A percentile compares a stretch with the other conserved stretches of the same genome.
phyloP scores from a whole-genome alignment of 2,888 invertebrate species.

The Sinopyrophorus schimmeli region DNA sequence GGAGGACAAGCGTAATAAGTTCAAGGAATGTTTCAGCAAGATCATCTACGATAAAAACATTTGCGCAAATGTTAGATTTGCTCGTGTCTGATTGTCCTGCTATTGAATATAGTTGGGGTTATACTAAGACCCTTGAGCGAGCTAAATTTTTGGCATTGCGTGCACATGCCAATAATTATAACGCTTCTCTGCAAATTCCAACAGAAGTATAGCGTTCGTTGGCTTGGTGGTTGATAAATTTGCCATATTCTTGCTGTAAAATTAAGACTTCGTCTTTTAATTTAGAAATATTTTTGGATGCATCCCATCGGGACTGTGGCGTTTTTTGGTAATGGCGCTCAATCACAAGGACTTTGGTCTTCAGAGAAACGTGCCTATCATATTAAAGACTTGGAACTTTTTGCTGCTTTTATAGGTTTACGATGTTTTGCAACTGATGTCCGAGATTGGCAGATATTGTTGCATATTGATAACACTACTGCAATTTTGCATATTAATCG shows the following conservation, averaged over 20 bases:
- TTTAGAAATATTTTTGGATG: slow-evolving; percentile 38
- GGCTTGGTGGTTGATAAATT: slow-evolving; percentile 32
- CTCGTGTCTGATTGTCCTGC: slow-evolving; percentile 33
- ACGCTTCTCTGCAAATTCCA: slow-evolving; percentile 11
- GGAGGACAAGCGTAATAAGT: slow-evolving; percentile 1
- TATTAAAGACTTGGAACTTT: slow-evolving; percentile 39
- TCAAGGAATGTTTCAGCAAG: neutral
- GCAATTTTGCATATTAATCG: slow-evolving; percentile 35
- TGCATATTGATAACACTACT: slow-evolving; percentile 36
- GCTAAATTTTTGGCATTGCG: slow-evolving; percentile 24
- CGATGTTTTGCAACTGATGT: slow-evolving; percentile 35
- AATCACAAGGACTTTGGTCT: slow-evolving; percentile 36
- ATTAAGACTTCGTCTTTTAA: slow-evolving; percentile 24
- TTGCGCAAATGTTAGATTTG: slow-evolving; percentile 27
- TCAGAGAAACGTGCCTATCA: slow-evolving; percentile 29
- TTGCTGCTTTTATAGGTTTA: slow-evolving; percentile 36
- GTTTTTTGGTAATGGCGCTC: slow-evolving; percentile 26
- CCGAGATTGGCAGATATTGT: slow-evolving; percentile 22
- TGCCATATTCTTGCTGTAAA: slow-evolving; percentile 11
- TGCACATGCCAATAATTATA: slow-evolving; percentile 7
- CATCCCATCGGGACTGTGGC: slow-evolving; percentile 37
- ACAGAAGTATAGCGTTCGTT: too few species aligned
- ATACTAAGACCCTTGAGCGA: slow-evolving; percentile 32
- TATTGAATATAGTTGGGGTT: slow-evolving; percentile 29
- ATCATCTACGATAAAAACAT: slow-evolving; percentile 17